Conservation (phyloP, 2,888 invertebrate genomes). For the Phytoseiulus persimilis region DNA sequence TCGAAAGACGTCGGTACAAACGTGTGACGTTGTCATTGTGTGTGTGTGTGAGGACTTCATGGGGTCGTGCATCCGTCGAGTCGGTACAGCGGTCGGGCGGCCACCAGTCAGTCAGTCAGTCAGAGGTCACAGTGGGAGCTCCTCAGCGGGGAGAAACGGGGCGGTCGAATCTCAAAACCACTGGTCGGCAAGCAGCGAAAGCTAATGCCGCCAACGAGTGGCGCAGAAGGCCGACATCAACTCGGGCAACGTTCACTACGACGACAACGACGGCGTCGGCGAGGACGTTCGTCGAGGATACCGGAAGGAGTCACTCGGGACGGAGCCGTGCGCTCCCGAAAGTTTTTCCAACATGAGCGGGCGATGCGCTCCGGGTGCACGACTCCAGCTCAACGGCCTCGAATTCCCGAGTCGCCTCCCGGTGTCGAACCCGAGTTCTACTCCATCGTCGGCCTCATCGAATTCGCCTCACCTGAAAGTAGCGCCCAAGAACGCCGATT, state of each 20-base stretch:
- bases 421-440: neutral
- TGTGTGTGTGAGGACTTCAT: neutral
- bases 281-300: neutral
- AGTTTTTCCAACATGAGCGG: too few species aligned
- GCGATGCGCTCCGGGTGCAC: too few species aligned
- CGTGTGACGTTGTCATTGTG: constrained; percentile 5
- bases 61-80: neutral
- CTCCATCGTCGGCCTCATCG: neutral
- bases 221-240: neutral
- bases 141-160: constrained; percentile 5
- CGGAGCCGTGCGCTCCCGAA: too few species aligned
- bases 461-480: neutral
- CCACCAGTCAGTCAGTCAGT: neutral
- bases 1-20: neutral
- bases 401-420: neutral
- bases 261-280: neutral
- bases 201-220: neutral
- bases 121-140: neutral
- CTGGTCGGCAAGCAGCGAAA: constrained; percentile 5
- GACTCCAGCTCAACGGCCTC: too few species aligned
- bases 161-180: constrained; percentile 5
- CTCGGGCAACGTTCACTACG: neutral
- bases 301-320: neutral
- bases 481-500: neutral
- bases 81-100: neutral